Base-by-base conservation (phyloP, 2,113 vertebrate species). In the Spheniscus mendiculus region DNA sequence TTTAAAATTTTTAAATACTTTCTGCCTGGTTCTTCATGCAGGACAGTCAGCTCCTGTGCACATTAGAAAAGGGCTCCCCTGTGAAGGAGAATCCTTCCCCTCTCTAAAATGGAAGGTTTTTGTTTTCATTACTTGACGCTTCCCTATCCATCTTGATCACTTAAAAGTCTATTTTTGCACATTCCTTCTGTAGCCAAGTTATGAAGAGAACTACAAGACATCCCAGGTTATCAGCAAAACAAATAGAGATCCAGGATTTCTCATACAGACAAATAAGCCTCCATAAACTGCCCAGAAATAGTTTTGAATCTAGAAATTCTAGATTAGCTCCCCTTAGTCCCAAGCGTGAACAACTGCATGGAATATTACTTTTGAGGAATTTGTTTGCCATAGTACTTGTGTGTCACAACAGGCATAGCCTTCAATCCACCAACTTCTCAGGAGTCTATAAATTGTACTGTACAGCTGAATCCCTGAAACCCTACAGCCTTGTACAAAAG, bases 381-480 rank as follows among this genome's bases (percentile, higher is more conserved):
- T 85, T 76, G n/a, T 90, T 94, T 96, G 74, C 84, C 29, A 1
- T 83, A 65, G 34, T 52, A 62, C 49, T 73, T 53, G 12, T 1
- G 4, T 81, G 58, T 87, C 62, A 38, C 53, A 85, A 14, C 30
- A 69, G 88, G 32, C 34, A 27, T 12, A 62, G 30, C 34, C 49
- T 87, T 95, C 34, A 72, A 10, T 90, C 38, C 67, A 25, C 22
- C 70, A 83, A 0, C 62, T 93, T 96, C 93, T 96, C 89, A 95
- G 87, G 95, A 91, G 36, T 83, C 40, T 93, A 1, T 95, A 80
- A 95, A 91, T 66, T 94, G 82, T n/a, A 70, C 91, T 91, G 82
- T 62, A 66, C 15, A 62, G 18, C 25, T 63, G 69, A 76, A 85
- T 73, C 56, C 59, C 47, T 71, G 44, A 72, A 83, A 63, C 29